A percentile compares a stretch with the other conserved stretches of the same genome.
Conservation (phyloP, 1,140 invertebrate species). For the Leptopilina boulardi region DNA sequence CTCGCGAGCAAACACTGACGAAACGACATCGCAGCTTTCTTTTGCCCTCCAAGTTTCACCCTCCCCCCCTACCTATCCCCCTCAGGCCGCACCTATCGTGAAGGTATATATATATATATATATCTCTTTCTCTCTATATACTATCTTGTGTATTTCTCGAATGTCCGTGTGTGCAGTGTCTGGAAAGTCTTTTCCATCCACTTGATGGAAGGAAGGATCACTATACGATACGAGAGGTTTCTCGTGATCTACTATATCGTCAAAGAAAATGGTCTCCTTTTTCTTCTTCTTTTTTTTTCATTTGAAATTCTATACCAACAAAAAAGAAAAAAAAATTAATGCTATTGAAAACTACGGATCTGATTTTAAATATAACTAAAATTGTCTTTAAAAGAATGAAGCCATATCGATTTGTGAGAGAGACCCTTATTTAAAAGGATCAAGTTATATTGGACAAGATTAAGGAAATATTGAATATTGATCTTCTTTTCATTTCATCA, state of each 20-base stretch:
- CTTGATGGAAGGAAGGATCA: conserved; percentile 40
- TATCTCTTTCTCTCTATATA: conserved; percentile 48
- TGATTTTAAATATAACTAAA: background rate
- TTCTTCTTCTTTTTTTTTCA: background rate
- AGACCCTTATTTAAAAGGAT: conserved; percentile 1
- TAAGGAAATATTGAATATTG: conserved; percentile 23
- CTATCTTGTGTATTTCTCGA: conserved; percentile 49
- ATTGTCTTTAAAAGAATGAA: conserved; percentile 1
- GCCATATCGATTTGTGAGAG: background rate
- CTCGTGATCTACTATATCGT: conserved; percentile 7
- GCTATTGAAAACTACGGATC: conserved; percentile 1
- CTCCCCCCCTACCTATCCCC: conserved; percentile 21
- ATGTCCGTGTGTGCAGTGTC: conserved; percentile 9
- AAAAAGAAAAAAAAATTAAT: conserved; percentile 2
- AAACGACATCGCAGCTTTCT: conserved; percentile 45
- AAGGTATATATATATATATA: conserved; percentile 45
- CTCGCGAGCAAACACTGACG: conserved; percentile 68
- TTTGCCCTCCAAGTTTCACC: conserved; percentile 22
- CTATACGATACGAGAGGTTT: conserved; percentile 25
- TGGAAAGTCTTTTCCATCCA: conserved; percentile 35
- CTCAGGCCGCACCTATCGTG: conserved; percentile 35
- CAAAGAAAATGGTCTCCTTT: conserved; percentile 13
- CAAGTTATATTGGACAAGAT: conserved; percentile 19
- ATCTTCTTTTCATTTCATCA: conserved; percentile 2
- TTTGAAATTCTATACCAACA: conserved; percentile 5